These are phyloP conservation scores for Drosophila parabipectinata DNA, from an alignment of 1,140 invertebrate species.

Conservation along the genomic window DNA sequence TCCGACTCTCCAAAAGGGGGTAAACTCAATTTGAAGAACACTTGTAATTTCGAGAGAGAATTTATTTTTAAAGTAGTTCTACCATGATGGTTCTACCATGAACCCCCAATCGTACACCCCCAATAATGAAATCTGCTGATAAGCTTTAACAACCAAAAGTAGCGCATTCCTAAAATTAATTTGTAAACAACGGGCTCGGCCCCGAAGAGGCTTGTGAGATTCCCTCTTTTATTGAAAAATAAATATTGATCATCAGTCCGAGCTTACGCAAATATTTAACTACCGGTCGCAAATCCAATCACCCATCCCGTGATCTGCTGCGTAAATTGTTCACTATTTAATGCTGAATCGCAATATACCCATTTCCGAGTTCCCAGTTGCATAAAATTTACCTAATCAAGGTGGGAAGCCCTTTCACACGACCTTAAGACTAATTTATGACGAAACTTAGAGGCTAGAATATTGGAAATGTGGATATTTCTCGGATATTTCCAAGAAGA, in stretches of 20 bases:
- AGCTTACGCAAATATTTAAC: conserved; percentile 4
- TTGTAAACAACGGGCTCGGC: conserved; percentile 11
- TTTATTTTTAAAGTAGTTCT: not conserved
- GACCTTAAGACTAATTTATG: conserved; percentile 40
- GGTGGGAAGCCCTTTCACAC: conserved; percentile 17
- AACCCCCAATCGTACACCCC: not conserved
- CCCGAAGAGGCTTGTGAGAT: not conserved
- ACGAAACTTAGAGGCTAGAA: not conserved
- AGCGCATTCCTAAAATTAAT: not conserved
- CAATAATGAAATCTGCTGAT: not conserved
- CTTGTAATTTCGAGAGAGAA: not conserved
- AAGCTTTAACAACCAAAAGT: not conserved
- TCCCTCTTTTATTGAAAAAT: conserved; percentile 1
- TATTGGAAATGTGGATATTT: conserved; percentile 32
- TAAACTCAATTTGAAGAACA: not conserved
- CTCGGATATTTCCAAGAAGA: conserved; percentile 45
- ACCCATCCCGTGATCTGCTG: conserved; percentile 33
- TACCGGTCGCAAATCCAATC: conserved; percentile 15
- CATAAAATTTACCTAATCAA: conserved; percentile 21
- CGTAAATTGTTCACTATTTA: conserved; percentile 30
- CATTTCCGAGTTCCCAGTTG: not conserved
- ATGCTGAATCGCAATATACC: too few species aligned
- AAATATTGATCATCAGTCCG: conserved; percentile 7
- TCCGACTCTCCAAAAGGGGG: conserved; percentile 6
- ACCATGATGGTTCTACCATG: not conserved